Conservation (phyloP, 2,113 vertebrate genomes). For the Brienomyrus longianalis region DNA sequence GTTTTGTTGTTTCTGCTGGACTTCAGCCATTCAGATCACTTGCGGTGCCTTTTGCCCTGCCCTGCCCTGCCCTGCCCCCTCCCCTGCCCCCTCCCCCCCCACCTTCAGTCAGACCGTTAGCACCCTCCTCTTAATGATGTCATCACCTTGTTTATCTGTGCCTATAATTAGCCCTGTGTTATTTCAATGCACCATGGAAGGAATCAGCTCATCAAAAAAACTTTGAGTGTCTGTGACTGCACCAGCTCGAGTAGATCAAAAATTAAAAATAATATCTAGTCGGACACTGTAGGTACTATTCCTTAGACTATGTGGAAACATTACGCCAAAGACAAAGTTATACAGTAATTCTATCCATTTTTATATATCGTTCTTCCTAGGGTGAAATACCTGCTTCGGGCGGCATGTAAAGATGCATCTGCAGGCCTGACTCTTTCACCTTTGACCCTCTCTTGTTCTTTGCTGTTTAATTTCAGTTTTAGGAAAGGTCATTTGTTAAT, state of each 20-base stretch:
- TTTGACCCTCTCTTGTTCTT: neutral
- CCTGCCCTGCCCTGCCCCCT: neutral
- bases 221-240: neutral
- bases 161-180: slow-evolving; percentile 10
- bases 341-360: neutral
- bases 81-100: neutral
- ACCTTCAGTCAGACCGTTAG: slow-evolving; percentile 10
- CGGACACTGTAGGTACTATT: neutral
- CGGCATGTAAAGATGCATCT: neutral
- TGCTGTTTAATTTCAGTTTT: neutral
- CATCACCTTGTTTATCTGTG: neutral
- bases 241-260: neutral
- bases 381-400: neutral
- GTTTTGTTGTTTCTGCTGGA: neutral
- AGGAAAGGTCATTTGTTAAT: neutral
- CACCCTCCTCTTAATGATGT: neutral
- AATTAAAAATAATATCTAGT: neutral
- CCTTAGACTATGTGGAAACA: neutral
- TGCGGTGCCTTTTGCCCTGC: neutral
- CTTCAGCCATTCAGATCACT: slow-evolving; percentile 3
- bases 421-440: neutral
- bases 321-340: neutral
- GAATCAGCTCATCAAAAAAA: neutral
- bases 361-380: neutral
- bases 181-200: neutral